Conservation (phyloP, 2,888 invertebrate species). For the Leptarthrus brevirostris region DNA sequence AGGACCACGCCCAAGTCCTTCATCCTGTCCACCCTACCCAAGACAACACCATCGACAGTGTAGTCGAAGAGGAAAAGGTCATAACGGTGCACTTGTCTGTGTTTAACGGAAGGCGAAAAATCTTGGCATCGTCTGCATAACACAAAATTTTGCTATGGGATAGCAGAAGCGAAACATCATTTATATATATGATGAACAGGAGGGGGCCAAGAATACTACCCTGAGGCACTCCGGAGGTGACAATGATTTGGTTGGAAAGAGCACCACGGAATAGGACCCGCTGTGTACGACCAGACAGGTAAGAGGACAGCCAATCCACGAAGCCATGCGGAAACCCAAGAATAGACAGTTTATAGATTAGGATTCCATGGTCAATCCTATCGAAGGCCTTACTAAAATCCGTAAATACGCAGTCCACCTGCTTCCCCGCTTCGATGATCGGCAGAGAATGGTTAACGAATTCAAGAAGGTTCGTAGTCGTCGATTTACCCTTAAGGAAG, state of each 20-base stretch:
- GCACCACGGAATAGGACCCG: neutral
- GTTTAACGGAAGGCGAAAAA: neutral
- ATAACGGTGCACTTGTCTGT: neutral
- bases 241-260: neutral
- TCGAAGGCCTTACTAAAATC: neutral
- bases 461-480: neutral
- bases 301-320: neutral
- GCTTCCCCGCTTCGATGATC: neutral
- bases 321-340: too few species aligned
- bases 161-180: neutral
- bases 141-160: neutral
- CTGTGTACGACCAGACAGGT: neutral
- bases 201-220: neutral
- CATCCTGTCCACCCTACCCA: neutral
- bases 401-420: neutral
- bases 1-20: neutral
- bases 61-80: neutral
- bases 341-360: too few species aligned
- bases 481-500: neutral
- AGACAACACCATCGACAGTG: neutral
- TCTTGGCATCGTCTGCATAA: neutral
- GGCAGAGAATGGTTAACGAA: neutral
- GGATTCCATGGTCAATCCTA: neutral
- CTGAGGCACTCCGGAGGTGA: neutral
- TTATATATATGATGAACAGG: neutral